phyloP scores from a whole-genome alignment of 2,888 invertebrate species.

The Neoaliturus tenellus region DNA sequence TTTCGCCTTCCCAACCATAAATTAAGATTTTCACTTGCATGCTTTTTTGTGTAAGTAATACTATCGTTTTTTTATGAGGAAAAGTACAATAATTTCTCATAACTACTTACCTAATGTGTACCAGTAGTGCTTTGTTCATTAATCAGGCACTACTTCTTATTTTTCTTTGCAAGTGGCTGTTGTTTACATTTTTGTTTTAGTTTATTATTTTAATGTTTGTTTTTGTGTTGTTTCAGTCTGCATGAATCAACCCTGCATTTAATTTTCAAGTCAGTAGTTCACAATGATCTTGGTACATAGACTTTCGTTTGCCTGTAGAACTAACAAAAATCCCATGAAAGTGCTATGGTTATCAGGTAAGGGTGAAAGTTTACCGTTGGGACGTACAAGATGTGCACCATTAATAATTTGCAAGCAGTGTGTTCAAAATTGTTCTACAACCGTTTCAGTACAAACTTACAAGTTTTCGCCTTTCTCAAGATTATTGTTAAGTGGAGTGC shows the following conservation, averaged over 20 bases:
- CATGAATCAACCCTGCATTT: conserved; percentile 40
- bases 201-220: conserved; percentile 6
- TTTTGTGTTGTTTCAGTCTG: conserved; percentile 51
- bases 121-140: conserved; percentile 16
- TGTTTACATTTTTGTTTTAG: neutral
- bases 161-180: conserved; percentile 7
- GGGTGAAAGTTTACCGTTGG: neutral
- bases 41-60: neutral
- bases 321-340: conserved; percentile 39
- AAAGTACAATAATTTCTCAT: neutral
- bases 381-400: neutral
- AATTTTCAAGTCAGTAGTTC: conserved; percentile 40
- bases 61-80: neutral
- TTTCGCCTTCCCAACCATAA: too few species aligned
- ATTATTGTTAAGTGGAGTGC: conserved; percentile 1
- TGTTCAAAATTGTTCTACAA: conserved; percentile 33
- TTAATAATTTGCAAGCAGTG: conserved; percentile 49
- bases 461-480: conserved; percentile 21
- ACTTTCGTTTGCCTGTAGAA: conserved; percentile 49
- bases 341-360: conserved; percentile 35
- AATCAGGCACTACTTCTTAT: neutral
- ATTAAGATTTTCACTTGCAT: neutral
- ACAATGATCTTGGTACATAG: conserved; percentile 45
- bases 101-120: neutral
- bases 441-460: neutral